These are phyloP conservation scores for Hippocampus abdominalis DNA, from an alignment of 2,113 vertebrate species.

Conservation along the genomic window DNA sequence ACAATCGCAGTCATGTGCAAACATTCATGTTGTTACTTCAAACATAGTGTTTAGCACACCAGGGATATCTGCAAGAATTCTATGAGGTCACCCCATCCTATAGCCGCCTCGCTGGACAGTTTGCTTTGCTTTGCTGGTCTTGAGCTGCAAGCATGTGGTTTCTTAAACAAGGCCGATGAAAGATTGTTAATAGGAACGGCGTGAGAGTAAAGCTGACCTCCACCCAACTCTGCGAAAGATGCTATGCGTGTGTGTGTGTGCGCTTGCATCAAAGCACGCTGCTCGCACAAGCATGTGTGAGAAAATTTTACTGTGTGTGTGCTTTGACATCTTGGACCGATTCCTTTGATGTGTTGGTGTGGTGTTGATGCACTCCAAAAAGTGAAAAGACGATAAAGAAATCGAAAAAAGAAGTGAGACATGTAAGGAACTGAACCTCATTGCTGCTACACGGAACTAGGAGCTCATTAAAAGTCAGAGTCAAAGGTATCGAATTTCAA, in stretches of 20 bases:
- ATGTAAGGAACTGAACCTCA: no score
- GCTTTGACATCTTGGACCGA: background rate
- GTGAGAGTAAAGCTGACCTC: constrained; percentile 21
- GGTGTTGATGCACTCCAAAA: no score
- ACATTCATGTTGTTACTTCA: constrained; percentile 5
- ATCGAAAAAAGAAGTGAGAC: no score
- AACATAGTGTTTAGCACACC: constrained; percentile 13
- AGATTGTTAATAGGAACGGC: constrained; percentile 47
- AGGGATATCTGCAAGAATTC: constrained; percentile 21
- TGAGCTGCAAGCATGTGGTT: constrained; percentile 50
- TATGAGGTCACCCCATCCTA: constrained; percentile 24
- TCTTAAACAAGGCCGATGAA: constrained; percentile 57
- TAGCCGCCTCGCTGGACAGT: constrained; percentile 12
- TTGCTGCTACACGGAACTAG: no score
- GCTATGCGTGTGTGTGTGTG: constrained; percentile 1
- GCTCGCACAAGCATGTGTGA: background rate
- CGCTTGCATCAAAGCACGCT: constrained; percentile 17
- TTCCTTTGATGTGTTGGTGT: no score
- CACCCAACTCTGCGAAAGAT: no score
- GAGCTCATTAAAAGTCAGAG: no score
- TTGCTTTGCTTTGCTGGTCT: no score
- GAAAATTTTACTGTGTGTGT: background rate
- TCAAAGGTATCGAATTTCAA: no score
- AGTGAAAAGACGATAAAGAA: no score
- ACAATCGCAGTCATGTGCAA: no score